A percentile compares a stretch with the other conserved stretches of the same genome.
These are phyloP conservation scores for Leptoclinus maculatus DNA, from an alignment of 2,797 vertebrate genomes.

Conservation along the genomic window DNA sequence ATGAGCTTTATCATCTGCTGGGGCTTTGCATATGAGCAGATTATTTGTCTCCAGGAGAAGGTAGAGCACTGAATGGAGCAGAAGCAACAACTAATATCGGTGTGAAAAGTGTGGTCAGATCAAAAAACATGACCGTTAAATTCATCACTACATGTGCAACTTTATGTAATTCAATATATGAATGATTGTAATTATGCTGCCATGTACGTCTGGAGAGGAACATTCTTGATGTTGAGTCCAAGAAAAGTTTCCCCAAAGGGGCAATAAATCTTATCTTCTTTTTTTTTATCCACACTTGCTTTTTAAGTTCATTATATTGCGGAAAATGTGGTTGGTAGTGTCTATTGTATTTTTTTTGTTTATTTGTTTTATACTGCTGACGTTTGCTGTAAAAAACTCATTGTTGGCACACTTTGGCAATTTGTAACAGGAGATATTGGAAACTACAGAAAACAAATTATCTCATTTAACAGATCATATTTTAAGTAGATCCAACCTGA, in stretches of 20 bases:
- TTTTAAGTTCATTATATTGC: not conserved
- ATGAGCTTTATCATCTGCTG: constrained; percentile 79
- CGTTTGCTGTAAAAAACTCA: not conserved
- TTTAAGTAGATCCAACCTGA: not conserved
- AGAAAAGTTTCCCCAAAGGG: not conserved
- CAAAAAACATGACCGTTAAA: accelerated
- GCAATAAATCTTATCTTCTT: not conserved
- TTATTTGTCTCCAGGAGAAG: constrained; percentile 63
- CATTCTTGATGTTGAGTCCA: not conserved
- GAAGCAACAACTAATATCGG: not conserved
- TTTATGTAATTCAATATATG: not conserved
- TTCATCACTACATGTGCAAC: not conserved
- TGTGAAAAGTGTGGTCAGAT: not conserved
- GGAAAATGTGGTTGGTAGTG: not conserved
- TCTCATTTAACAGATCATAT: not conserved
- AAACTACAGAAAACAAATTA: not conserved
- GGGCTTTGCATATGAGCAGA: constrained; percentile 72
- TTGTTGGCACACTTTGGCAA: not conserved
- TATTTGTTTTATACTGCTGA: not conserved
- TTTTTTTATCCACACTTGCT: not conserved
- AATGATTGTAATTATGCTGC: not conserved
- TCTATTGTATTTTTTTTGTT: not conserved
- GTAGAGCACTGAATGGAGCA: constrained; percentile 27
- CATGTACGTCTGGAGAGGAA: not conserved
- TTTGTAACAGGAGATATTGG: not conserved